phyloP scores from a whole-genome alignment of 2,888 invertebrate genomes.

The Sinhomidia bicolor region DNA sequence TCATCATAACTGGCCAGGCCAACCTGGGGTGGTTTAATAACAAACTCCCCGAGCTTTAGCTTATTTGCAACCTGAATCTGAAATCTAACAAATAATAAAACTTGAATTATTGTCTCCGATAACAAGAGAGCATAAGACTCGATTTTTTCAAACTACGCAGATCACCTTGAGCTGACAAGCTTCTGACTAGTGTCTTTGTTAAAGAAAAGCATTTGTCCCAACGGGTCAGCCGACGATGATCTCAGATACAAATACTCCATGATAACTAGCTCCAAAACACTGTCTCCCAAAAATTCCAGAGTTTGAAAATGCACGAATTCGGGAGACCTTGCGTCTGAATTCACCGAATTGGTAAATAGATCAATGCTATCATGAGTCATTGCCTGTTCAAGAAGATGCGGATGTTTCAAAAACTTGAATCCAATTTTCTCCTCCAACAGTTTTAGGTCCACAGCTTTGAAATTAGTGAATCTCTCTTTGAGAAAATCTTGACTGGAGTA shows the following conservation, averaged over 20 bases:
- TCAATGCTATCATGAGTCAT: slow-evolving; percentile 52
- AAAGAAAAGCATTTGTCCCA: slow-evolving; percentile 54
- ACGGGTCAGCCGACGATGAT: slow-evolving; percentile 36
- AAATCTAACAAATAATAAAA: not conserved
- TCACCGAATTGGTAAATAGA: not conserved
- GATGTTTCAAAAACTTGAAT: slow-evolving; percentile 34
- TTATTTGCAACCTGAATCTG: slow-evolving; percentile 47
- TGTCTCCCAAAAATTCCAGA: slow-evolving; percentile 54
- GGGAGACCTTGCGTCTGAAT: not conserved
- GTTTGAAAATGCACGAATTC: slow-evolving; percentile 46
- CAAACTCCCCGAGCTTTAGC: slow-evolving; percentile 22
- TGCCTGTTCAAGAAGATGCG: slow-evolving; percentile 47
- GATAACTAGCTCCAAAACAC: slow-evolving; percentile 41
- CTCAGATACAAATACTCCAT: slow-evolving; percentile 52
- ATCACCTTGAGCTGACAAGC: slow-evolving; percentile 6
- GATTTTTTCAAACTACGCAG: too few species aligned
- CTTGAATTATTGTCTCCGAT: too few species aligned
- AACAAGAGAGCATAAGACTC: too few species aligned
- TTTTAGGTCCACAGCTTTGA: not conserved
- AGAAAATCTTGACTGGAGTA: slow-evolving; percentile 36
- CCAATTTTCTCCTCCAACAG: slow-evolving; percentile 29
- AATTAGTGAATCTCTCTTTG: slow-evolving; percentile 14
- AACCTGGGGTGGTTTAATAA: slow-evolving; percentile 38
- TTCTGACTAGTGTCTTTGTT: slow-evolving; percentile 50
- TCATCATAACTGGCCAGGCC: slow-evolving; percentile 11